Percentiles rank a stretch among this genome's conserved stretches.
Evolutionary conservation across 2,113 vertebrate species (phyloP).

Genomic region (Eudyptes chrysolophus): DNA sequence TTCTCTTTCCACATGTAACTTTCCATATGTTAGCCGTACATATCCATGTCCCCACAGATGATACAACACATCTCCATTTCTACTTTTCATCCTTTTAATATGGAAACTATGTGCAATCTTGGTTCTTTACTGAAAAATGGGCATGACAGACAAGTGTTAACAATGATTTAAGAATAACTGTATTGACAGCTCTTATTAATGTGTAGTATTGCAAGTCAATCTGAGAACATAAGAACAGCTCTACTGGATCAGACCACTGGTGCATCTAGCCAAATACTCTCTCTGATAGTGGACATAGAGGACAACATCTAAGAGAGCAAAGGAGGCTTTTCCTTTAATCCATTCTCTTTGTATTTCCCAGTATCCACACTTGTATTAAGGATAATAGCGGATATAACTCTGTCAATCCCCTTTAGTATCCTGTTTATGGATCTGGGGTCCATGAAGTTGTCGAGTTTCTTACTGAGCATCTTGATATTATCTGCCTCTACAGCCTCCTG

Average conservation of each 20-base stretch:
- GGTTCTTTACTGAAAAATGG: background rate
- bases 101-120: background rate
- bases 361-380: background rate
- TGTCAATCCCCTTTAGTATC: background rate
- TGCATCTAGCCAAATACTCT: background rate
- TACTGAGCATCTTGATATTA: background rate
- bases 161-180: background rate
- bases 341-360: background rate
- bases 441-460: background rate
- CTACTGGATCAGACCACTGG: background rate
- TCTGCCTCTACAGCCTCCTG: background rate
- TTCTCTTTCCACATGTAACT: background rate
- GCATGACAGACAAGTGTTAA: background rate
- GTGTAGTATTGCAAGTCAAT: background rate
- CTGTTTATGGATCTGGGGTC: background rate
- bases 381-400: background rate
- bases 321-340: background rate
- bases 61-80: background rate
- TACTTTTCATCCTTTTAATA: background rate
- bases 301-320: background rate
- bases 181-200: background rate
- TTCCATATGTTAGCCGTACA: background rate
- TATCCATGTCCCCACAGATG: background rate
- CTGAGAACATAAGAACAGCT: background rate
- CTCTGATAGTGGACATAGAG: background rate